A percentile compares a stretch with the other conserved stretches of the same genome.
phyloP scores from a whole-genome alignment of 2,113 vertebrate species.

The Anser cygnoides region DNA sequence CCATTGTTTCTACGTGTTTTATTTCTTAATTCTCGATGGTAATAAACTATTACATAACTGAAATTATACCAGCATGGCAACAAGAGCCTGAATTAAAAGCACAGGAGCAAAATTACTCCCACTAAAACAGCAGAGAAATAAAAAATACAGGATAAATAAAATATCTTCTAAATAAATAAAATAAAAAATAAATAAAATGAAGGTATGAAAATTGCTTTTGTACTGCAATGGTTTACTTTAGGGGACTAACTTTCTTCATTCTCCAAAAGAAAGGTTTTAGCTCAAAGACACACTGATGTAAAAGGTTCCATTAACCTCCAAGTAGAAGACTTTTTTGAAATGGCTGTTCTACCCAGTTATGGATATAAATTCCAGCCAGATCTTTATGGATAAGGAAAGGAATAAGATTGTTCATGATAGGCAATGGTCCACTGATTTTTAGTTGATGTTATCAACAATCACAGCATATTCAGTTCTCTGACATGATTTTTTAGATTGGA shows the following conservation, averaged over 20 bases:
- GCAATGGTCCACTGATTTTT: not conserved
- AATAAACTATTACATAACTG: not conserved
- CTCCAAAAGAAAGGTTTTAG: not conserved
- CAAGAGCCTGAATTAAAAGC: not conserved
- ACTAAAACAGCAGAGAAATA: not conserved
- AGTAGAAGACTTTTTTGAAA: not conserved
- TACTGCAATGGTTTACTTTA: not conserved
- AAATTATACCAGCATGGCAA: not conserved
- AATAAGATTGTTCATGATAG: not conserved
- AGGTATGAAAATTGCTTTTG: not conserved
- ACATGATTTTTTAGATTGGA: not conserved
- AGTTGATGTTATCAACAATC: not conserved
- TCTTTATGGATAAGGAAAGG: not conserved
- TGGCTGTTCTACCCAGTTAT: accelerated
- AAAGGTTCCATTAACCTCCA: not conserved
- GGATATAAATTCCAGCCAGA: not conserved
- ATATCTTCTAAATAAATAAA: not conserved
- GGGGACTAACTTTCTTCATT: not conserved
- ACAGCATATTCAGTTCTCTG: not conserved
- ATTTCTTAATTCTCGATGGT: not conserved
- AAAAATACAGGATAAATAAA: not conserved
- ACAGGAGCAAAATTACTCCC: not conserved
- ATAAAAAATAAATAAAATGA: not conserved
- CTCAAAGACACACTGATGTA: accelerated
- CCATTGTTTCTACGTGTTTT: not conserved